Percentiles rank a stretch among this genome's conserved stretches.
These are phyloP conservation scores for Lepeophtheirus salmonis DNA, from an alignment of 1,140 invertebrate species.

Conservation along the genomic window DNA sequence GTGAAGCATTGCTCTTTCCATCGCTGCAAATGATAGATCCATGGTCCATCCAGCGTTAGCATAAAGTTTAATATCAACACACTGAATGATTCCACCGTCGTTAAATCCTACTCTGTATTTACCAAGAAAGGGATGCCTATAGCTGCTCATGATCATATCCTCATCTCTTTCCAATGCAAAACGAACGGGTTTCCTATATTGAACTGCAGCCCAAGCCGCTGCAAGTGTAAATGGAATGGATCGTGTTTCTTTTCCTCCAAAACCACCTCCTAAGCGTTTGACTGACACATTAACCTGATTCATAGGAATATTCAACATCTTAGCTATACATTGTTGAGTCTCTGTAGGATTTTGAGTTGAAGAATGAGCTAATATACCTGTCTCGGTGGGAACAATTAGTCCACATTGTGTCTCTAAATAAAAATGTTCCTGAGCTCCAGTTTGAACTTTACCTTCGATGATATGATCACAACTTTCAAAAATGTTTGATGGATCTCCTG, in stretches of 20 bases:
- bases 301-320: slow-evolving; percentile 27
- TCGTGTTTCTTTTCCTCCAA: slow-evolving; percentile 36
- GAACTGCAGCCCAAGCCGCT: slow-evolving; percentile 31
- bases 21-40: slow-evolving; percentile 26
- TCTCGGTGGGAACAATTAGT: slow-evolving; percentile 32
- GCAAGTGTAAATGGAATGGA: slow-evolving; percentile 23
- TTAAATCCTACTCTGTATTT: slow-evolving; percentile 31
- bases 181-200: slow-evolving; percentile 29
- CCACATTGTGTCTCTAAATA: slow-evolving; percentile 34
- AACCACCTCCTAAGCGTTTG: slow-evolving; percentile 35
- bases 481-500: slow-evolving; percentile 26
- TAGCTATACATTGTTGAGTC: slow-evolving; percentile 28
- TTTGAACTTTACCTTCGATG: slow-evolving; percentile 27
- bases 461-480: slow-evolving; percentile 24
- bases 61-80: slow-evolving; percentile 26
- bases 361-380: slow-evolving; percentile 33
- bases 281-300: slow-evolving; percentile 30
- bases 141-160: slow-evolving; percentile 34
- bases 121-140: slow-evolving; percentile 31
- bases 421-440: slow-evolving; percentile 39
- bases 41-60: slow-evolving; percentile 28
- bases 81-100: slow-evolving; percentile 26
- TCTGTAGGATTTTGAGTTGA: slow-evolving; percentile 30
- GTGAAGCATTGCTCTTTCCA: slow-evolving; percentile 9
- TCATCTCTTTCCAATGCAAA: slow-evolving; percentile 32